These are phyloP conservation scores for Micropterix aruncella DNA, from an alignment of 2,888 invertebrate genomes.

Conservation along the genomic window DNA sequence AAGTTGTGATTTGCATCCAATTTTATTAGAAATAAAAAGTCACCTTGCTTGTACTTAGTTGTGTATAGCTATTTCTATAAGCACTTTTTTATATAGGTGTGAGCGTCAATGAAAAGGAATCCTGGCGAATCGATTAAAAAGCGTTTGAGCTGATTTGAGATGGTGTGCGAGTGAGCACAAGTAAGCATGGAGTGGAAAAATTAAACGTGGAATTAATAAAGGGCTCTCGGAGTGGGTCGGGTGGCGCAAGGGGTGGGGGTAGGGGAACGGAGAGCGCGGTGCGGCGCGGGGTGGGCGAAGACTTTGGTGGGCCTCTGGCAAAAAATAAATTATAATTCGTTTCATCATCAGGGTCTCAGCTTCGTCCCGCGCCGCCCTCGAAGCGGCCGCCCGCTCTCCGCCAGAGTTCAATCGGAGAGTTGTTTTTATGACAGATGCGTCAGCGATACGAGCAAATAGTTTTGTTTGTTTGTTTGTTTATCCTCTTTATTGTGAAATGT, in stretches of 20 bases:
- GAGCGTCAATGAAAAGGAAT: too few species aligned
- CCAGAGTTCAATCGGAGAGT: too few species aligned
- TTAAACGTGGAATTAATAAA: background rate
- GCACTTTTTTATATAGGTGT: too few species aligned
- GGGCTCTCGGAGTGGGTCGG: conserved; percentile 15
- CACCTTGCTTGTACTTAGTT: too few species aligned
- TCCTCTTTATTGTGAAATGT: too few species aligned
- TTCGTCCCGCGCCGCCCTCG: conserved; percentile 7
- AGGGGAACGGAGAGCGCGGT: conserved; percentile 9
- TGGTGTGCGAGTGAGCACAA: background rate
- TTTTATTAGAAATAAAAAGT: too few species aligned
- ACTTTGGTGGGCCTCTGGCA: conserved; percentile 27
- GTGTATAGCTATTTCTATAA: too few species aligned
- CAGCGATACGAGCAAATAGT: too few species aligned
- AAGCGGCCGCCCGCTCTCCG: background rate
- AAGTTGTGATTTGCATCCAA: too few species aligned
- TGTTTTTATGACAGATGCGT: too few species aligned
- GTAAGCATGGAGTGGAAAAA: background rate
- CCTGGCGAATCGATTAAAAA: too few species aligned
- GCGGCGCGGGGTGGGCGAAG: conserved; percentile 14
- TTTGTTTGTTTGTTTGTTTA: too few species aligned
- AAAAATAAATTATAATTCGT: conserved; percentile 43
- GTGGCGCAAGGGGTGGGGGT: conserved; percentile 19
- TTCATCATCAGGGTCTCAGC: conserved; percentile 13
- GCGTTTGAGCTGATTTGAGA: background rate